phyloP scores from a whole-genome alignment of 2,888 invertebrate species.

The Bellardia pandia region DNA sequence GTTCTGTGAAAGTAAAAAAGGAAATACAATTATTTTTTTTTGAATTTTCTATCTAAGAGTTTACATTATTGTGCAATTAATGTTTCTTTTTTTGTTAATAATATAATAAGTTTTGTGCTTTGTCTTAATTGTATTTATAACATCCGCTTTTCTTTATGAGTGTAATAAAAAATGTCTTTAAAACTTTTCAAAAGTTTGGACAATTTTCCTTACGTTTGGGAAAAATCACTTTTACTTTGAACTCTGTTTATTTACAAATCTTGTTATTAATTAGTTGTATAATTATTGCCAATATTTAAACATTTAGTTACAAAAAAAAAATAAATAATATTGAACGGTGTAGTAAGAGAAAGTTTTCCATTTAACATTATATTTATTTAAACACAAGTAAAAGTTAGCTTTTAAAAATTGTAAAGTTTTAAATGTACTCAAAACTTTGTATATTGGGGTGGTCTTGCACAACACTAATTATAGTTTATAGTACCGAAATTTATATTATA shows the following conservation, averaged over 20 bases:
- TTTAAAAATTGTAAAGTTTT: too few species aligned
- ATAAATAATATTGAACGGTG: background rate
- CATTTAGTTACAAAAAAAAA: background rate
- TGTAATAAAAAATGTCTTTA: slow-evolving; percentile 2
- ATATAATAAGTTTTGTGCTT: background rate
- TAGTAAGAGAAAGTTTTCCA: too few species aligned
- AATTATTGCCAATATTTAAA: slow-evolving; percentile 57
- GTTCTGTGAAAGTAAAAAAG: background rate
- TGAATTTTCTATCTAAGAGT: slow-evolving; percentile 27
- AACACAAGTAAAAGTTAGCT: too few species aligned
- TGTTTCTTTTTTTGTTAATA: slow-evolving; percentile 7
- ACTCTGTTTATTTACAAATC: slow-evolving; percentile 54
- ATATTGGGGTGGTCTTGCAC: too few species aligned
- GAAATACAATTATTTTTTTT: slow-evolving; percentile 13
- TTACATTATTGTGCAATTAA: slow-evolving; percentile 51
- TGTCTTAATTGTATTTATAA: slow-evolving; percentile 24
- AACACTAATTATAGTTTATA: too few species aligned
- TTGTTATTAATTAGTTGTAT: slow-evolving; percentile 54
- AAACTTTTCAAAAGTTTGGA: slow-evolving; percentile 21
- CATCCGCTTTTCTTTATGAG: background rate
- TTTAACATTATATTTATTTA: too few species aligned
- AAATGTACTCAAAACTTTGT: too few species aligned
- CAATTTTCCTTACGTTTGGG: background rate
- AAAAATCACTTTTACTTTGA: slow-evolving; percentile 12
- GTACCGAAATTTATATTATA: too few species aligned